Conservation (phyloP, 2,113 vertebrate species). For the Scomber japonicus region DNA sequence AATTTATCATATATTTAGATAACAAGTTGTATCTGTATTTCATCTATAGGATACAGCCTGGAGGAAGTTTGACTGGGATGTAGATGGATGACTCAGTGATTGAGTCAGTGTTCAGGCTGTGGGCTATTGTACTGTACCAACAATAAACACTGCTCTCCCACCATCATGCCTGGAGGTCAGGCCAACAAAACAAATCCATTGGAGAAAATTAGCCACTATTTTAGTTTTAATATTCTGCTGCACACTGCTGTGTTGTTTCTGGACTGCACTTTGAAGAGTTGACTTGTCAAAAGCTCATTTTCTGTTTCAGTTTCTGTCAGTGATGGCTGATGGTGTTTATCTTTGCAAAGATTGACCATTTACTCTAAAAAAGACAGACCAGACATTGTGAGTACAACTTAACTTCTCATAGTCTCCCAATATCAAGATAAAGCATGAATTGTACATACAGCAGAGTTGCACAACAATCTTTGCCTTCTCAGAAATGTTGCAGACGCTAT, state of each 20-base stretch:
- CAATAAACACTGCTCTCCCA: slow-evolving; percentile 50
- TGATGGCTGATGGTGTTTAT: background rate
- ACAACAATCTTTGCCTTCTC: background rate
- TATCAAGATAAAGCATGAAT: background rate
- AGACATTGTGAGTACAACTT: too few relatives aligned
- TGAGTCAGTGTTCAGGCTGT: slow-evolving; percentile 48
- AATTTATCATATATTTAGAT: background rate
- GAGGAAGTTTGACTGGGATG: background rate
- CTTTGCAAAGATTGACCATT: background rate
- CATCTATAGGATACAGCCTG: slow-evolving; percentile 6
- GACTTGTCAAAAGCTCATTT: background rate
- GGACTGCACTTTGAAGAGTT: background rate
- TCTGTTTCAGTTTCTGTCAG: background rate
- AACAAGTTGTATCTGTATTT: background rate
- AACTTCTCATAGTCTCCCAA: background rate
- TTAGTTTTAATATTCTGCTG: background rate
- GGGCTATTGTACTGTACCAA: slow-evolving; percentile 28
- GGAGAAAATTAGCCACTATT: background rate
- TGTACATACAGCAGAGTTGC: background rate
- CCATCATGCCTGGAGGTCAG: slow-evolving; percentile 34
- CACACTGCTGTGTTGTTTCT: background rate
- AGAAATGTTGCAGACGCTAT: too few relatives aligned
- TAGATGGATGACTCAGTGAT: slow-evolving; percentile 47
- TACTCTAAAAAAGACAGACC: too few relatives aligned
- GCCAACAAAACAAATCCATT: slow-evolving; percentile 1